Evolutionary conservation across 35 echinoderm and acorn worm genomes (phyloP), one percentile per base, ranked within the genome.

Genomic region (Ophiothrix spiculata): DNA sequence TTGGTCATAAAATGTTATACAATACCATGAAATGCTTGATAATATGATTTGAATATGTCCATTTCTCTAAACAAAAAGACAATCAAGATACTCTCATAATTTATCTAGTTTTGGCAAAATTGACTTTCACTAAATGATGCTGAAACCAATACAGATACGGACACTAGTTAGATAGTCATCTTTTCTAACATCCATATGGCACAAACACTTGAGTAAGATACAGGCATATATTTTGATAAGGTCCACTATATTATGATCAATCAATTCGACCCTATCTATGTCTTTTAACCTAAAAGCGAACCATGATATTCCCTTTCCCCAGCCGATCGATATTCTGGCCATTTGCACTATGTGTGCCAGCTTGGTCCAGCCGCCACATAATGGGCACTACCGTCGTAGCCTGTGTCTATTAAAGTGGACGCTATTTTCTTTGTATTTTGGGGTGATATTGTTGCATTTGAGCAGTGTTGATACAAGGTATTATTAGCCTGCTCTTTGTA

Each of bases 401-500:
- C 60, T 69, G 60, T 69, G 29, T 69, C 60, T 69, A 4, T 69
- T 15, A 69, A 69, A 69, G 60, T 69, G 60, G 60, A 69, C 29
- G 60, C 29, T 69, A 69, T 69, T 69, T 69, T 69, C 60, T 69
- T 69, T 25, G 60, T 69, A 69, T 69, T 69, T 69, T 28, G 6
- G 23, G 16, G n/a, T 49, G 25, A 69, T 69, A 69, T 69, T 69
- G 6, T 69, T 69, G 60, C 60, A 69, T 69, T 69, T 69, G 60
- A 69, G 60, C 3, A 2, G 23, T 69, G 60, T 69, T 69, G 23
- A 25, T 69, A 69, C 25, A 69, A n/a, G 60, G 60, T 69, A 69
- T 69, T 69, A 69, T 69, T 69, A 10, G 60, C 60, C 60, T n/a
- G 60, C 60, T 69, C 60, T 69, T n/a, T 69, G 60, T 69, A 69